These are phyloP conservation scores for Greenwoodochromis staneri DNA, from an alignment of 2,113 vertebrate genomes.

Conservation along the genomic window DNA sequence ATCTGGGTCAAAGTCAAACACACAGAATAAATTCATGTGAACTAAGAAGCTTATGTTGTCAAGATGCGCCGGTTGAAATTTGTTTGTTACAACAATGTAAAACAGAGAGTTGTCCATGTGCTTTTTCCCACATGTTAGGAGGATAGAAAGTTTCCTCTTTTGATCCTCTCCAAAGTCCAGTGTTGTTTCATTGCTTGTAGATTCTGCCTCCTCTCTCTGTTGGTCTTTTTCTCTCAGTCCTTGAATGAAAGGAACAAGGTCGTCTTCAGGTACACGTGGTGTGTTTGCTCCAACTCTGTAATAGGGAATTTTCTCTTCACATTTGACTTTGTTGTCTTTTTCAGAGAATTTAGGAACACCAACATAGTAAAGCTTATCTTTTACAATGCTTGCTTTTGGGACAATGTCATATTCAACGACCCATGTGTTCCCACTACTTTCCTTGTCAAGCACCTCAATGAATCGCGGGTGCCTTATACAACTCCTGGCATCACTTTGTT, in stretches of 20 bases:
- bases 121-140: slow-evolving; percentile 60
- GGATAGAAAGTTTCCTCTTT: slow-evolving; percentile 58
- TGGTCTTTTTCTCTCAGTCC: slow-evolving; percentile 43
- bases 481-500: slow-evolving; percentile 36
- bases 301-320: slow-evolving; percentile 33
- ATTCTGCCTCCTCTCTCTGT: slow-evolving; percentile 62
- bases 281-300: slow-evolving; percentile 64
- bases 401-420: slow-evolving; percentile 74
- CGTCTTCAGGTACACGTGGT: neutral
- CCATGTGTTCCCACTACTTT: slow-evolving; percentile 48
- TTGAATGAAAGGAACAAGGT: slow-evolving; percentile 39
- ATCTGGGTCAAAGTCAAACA: slow-evolving; percentile 76
- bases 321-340: slow-evolving; percentile 10
- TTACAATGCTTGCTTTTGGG: slow-evolving; percentile 47
- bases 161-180: slow-evolving; percentile 21
- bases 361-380: slow-evolving; percentile 40
- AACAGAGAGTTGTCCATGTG: slow-evolving; percentile 56
- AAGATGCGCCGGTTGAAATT: slow-evolving; percentile 29
- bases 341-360: slow-evolving; percentile 55
- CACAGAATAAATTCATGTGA: slow-evolving; percentile 70
- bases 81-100: slow-evolving; percentile 71
- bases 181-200: neutral
- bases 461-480: slow-evolving; percentile 69
- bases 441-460: slow-evolving; percentile 64
- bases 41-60: slow-evolving; percentile 59